A percentile compares a stretch with the other conserved stretches of the same genome.
Evolutionary conservation across 1,140 invertebrate genomes (phyloP).

Genomic region (Drosophila punjabiensis): DNA sequence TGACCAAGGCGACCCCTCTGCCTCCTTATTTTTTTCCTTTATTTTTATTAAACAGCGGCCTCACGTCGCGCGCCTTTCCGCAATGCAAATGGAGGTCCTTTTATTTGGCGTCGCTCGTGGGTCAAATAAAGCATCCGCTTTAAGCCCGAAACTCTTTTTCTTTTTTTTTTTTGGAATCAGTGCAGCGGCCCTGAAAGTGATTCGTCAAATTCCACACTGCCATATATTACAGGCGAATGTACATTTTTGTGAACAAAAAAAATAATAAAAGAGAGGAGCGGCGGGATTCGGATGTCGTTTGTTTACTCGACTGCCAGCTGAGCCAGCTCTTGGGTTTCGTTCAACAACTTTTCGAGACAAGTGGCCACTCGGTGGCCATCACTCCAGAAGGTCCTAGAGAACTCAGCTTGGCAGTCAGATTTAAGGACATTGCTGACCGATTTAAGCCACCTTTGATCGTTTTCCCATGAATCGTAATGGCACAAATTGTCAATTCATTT

Average conservation of each 20-base stretch:
- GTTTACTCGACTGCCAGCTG: slow-evolving; percentile 29
- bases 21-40: background rate
- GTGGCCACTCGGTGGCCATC: slow-evolving; percentile 35
- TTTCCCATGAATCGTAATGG: slow-evolving; percentile 15
- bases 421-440: slow-evolving; percentile 7
- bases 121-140: slow-evolving; percentile 27
- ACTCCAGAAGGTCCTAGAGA: slow-evolving; percentile 10
- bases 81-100: slow-evolving; percentile 27
- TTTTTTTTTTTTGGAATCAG: slow-evolving; percentile 10
- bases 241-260: slow-evolving; percentile 29
- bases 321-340: slow-evolving; percentile 32
- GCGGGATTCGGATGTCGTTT: slow-evolving; percentile 39
- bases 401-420: slow-evolving; percentile 15
- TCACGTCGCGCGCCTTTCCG: slow-evolving; percentile 26
- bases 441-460: slow-evolving; percentile 28
- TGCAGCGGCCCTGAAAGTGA: slow-evolving; percentile 35
- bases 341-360: slow-evolving; percentile 30
- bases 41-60: slow-evolving; percentile 43
- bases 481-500: slow-evolving; percentile 34
- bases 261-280: background rate
- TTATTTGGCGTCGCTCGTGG: slow-evolving; percentile 13
- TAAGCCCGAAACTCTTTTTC: slow-evolving; percentile 20
- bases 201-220: slow-evolving; percentile 48
- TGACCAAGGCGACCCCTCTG: slow-evolving; percentile 11
- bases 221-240: slow-evolving; percentile 31